Evolutionary conservation across 2,113 vertebrate species (phyloP), one percentile per base, ranked within the genome.

Genomic region (Gulo gulo): DNA sequence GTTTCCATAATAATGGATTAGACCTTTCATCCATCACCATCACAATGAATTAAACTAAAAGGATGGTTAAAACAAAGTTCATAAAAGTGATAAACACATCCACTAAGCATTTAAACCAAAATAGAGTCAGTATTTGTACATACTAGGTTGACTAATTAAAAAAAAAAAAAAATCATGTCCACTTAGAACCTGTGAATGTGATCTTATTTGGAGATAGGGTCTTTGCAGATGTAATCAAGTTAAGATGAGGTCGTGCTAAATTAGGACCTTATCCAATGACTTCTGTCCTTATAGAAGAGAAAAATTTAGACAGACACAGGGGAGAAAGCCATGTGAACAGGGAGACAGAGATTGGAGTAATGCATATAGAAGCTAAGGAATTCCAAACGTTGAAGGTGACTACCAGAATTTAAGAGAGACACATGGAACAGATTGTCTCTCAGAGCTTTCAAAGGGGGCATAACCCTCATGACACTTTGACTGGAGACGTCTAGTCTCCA

Each of bases 381-480:
- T 9, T 6, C 34, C 47, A 65, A 55, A 3, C 0, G 6, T 67
- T 5, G 36, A 76, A 47, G 16, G 52, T 16, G 15, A 78, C 23
- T 2, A 5, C 34, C 31, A 29, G 73, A 50, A 71, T 65, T 74
- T 39, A 45, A 18, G 13, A 36, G 39, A 57, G 9, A 50, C 34
- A 8, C 39, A 26, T 26, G 73, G 10, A 50, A 24, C 4, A 24
- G 4, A 57, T 20, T 13, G 2, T 79, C 5, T 8, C 80, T 57
- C 45, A 59, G 47, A 88, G 14, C 6, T 50, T 31, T 26, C 47
- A 65, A 26, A 42, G 7, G 23, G 12, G 63, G 6, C 67, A 42
- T 2, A 29, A 11, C 11, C 7, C 14, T 57, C 2, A 4, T 12
- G 13, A 52, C 11, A 63, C 1, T 6, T 57, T n/a, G 21, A 74